Base-by-base conservation (phyloP, 2,113 vertebrate genomes). In the Hypomesus transpacificus region DNA sequence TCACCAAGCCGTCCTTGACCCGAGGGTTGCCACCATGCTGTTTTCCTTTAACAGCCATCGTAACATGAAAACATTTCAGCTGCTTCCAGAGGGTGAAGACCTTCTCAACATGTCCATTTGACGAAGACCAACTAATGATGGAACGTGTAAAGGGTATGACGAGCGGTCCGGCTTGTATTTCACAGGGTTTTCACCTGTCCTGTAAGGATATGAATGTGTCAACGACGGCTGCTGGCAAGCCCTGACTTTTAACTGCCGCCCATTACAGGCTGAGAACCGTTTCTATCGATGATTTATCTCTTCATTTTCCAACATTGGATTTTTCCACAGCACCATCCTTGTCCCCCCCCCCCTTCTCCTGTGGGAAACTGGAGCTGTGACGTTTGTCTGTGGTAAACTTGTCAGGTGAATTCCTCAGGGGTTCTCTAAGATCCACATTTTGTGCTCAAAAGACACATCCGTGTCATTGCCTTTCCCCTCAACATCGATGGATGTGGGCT, bases 241-340 rank as follows among this genome's bases (percentile, higher is more conserved):
- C 20, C 73, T 78, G 78, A 84, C 74, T 76, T 89, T 83, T 77
- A 83, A 83, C 75, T 77, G 67, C 69, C 81, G 79, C 81, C 84
- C 83, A 87, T 90, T 87, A 87, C 82, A 78, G 86, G 59, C 60
- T 71, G 46, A 66, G 72, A 80, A 75, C 74, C 56, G 76, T 84
- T 89, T 82, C 84, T 66, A 58, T 8, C 56, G 74, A 72, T 89
- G 87, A 90, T 90, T 88, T 88, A 90, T 89, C 75, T 84, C 81
- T 86, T 89, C 81, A 86, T 80, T 88, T 83, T 78, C 39, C 63
- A 84, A 73, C 70, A 26, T 21, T 79, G 78, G 74, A 75, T 9
- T 53, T 24, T 51, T 28, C 17, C 62, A 62, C 4, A 24, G 22
- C 16, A 24, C 28, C 62, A 64, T 14, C 13, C 16, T 18, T 56